Conservation (phyloP, 2,797 vertebrate species). For the Myiotriccus ornatus region DNA sequence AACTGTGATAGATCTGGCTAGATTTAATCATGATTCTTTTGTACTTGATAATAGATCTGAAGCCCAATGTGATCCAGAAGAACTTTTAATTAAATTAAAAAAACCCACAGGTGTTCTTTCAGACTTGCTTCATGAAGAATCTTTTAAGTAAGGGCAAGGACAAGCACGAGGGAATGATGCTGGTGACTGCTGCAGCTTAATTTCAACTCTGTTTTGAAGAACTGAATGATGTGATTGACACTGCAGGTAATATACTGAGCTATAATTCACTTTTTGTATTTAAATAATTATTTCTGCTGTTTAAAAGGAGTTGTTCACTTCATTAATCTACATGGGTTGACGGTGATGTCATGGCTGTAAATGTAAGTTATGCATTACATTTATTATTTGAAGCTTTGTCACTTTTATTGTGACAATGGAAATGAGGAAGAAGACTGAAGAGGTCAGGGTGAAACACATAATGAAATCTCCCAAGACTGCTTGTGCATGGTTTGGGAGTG, state of each 20-base stretch:
- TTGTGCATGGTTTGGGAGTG: background rate
- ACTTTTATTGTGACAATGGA: background rate
- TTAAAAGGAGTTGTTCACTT: background rate
- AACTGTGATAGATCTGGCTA: background rate
- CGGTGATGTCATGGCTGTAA: background rate
- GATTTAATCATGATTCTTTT: background rate
- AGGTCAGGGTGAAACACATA: background rate
- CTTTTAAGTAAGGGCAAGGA: background rate
- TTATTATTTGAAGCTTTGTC: background rate
- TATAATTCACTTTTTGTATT: conserved; percentile 8
- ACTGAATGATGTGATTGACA: background rate
- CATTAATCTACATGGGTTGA: background rate
- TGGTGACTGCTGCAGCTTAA: background rate
- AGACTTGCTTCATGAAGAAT: background rate
- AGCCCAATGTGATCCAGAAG: background rate
- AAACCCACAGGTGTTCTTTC: background rate
- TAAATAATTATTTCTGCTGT: conserved; percentile 5
- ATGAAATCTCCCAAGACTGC: background rate
- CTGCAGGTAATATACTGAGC: background rate
- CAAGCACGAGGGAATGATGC: background rate
- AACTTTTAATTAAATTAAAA: background rate
- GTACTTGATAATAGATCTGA: background rate
- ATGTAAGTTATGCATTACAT: background rate
- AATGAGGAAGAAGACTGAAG: background rate
- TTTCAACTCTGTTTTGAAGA: conserved; percentile 4